Evolutionary conservation across 2,888 invertebrate species (phyloP).

Genomic region (Eudasyphora cyanicolor): DNA sequence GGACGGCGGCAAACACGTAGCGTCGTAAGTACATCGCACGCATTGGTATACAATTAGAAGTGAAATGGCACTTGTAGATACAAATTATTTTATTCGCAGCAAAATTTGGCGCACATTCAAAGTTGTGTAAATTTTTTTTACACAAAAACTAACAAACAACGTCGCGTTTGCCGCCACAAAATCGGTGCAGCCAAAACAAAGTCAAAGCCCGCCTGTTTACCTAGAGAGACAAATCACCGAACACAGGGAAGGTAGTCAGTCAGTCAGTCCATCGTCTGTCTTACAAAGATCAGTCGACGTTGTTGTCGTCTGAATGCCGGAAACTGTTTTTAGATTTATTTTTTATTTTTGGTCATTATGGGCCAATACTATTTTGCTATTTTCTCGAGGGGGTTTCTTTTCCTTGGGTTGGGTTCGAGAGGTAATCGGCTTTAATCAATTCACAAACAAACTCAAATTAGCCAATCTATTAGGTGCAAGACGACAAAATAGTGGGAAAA

Average conservation of each 20-base stretch:
- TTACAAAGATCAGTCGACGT: not conserved
- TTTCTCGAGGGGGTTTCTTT: no score
- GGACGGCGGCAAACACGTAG: not conserved
- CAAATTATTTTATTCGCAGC: conserved; percentile 42
- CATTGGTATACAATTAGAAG: conserved; percentile 48
- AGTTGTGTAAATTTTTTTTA: conserved; percentile 32
- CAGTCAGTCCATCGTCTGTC: no score
- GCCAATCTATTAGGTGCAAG: conserved; percentile 4
- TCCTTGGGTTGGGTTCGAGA: not conserved
- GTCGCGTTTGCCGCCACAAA: not conserved
- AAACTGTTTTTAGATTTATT: conserved; percentile 2
- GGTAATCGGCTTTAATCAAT: conserved; percentile 56
- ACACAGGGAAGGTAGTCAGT: not conserved
- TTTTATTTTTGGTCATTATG: conserved; percentile 19
- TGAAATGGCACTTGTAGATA: conserved; percentile 41
- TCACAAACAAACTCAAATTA: conserved; percentile 36
- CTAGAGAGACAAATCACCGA: not conserved
- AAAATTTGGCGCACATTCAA: conserved; percentile 61
- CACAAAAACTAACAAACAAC: not conserved
- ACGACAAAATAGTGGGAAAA: not conserved
- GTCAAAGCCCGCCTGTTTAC: not conserved
- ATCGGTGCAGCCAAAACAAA: not conserved
- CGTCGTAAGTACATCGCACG: conserved; percentile 43
- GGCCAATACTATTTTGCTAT: not conserved
- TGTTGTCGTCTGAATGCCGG: conserved; percentile 18